Conservation (phyloP, 64 coral and sea anemone genomes). For the Pocillopora damicornis region DNA sequence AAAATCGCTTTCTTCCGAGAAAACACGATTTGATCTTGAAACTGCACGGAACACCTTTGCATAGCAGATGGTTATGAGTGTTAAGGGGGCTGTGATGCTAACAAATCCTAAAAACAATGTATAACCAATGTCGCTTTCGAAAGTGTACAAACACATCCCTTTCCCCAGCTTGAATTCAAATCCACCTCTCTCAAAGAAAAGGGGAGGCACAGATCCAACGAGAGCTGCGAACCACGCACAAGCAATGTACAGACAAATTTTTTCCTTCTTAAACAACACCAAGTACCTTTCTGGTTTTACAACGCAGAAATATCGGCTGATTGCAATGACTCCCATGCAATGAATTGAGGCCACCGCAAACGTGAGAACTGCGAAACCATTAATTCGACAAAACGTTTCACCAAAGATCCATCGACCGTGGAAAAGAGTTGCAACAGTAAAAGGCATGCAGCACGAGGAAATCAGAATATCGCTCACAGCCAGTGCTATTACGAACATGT, state of each 20-base stretch:
- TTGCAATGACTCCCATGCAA: constrained; percentile 30
- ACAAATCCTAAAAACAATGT: constrained; percentile 53
- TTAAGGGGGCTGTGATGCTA: constrained; percentile 24
- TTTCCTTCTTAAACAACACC: constrained; percentile 19
- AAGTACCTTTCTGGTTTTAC: constrained; percentile 23
- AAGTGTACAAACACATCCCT: constrained; percentile 64
- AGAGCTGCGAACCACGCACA: constrained; percentile 17
- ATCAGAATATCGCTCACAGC: constrained; percentile 3
- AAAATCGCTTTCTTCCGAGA: background rate
- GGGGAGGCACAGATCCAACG: constrained; percentile 45
- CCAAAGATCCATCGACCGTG: constrained; percentile 5
- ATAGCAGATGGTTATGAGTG: constrained; percentile 43
- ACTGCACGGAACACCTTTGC: constrained; percentile 44
- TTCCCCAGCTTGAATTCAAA: constrained; percentile 62
- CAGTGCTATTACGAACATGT: background rate
- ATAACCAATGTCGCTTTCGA: constrained; percentile 50
- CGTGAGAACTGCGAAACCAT: constrained; percentile 36
- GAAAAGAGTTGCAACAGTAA: constrained; percentile 12
- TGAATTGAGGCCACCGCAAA: background rate
- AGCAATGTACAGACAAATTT: constrained; percentile 18
- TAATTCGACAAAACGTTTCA: background rate
- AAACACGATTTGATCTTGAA: constrained; percentile 26
- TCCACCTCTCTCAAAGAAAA: constrained; percentile 24
- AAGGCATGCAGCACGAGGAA: background rate
- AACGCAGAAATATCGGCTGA: constrained; percentile 48